Base-by-base conservation (phyloP, 2,797 vertebrate genomes). In the Craterocephalus amniculus region DNA sequence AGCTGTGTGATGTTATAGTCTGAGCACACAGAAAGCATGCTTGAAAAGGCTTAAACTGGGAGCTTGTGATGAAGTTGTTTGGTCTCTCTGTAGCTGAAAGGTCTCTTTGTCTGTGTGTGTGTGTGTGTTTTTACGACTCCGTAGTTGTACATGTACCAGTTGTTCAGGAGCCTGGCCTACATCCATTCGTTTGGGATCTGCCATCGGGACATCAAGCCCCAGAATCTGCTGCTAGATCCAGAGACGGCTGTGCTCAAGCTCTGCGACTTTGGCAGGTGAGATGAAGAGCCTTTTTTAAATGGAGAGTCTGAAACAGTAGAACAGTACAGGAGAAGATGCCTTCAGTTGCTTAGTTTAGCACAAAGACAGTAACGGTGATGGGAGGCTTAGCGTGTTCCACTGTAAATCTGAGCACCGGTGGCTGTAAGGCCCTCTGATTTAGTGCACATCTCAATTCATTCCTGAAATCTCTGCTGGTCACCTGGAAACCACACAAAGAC, bases 101-200 rank as follows among this genome's bases (percentile, higher is more conserved):
- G 55, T 36, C 3, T 70, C 35, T 65, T 31, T 56, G 32, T 72
- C 18, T 65, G 45, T 69, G 3, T 60, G 24, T 65, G 45, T 69
- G 3, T 60, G 24, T 63, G 40, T 74, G 40, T 79, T 3, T 82
- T n/a, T 32, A 22, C 71, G 11, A 78, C 34, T 57, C 57, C 72
- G 63, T 80, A 99, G 98, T 95, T 99, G 90, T 99, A 99, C 94
- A 99, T 99, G 97, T 99, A 99, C 94, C 98, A 99, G 93, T 95
- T 99, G 91, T 99, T 99, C 91, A 95, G 98, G 94, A 99, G 98
- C 94, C 95, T 99, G 96, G 98, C 98, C 82, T 99, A 99, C 94
- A 99, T 99, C 90, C 98, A 99, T 92, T 99, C 98, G 76, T 98
- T 98, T 93, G 98, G 98, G 87, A 99, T 99, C 92, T 99, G 98